Base-by-base conservation (phyloP, 2,113 vertebrate species). In the Eretmochelys imbricata region DNA sequence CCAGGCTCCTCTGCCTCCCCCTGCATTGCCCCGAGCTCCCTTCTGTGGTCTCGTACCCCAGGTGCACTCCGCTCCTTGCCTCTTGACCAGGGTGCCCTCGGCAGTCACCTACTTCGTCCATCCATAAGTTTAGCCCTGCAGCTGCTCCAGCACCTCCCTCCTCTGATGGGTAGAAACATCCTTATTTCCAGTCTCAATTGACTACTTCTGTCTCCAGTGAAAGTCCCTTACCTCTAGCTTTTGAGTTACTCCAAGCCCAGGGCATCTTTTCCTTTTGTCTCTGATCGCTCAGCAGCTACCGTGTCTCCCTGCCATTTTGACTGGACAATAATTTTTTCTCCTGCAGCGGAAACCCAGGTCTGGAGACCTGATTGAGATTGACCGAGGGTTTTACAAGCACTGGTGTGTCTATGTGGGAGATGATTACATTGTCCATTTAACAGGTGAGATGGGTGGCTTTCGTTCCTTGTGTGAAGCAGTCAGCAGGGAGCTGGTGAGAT, bases 291-390 rank as follows among this genome's bases (percentile, higher is more conserved):
- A 13, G 13, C 59, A 35, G 59, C 27, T 16, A 65, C 3, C 13
- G 27, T 13, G 31, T 65, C 31, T 65, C 16, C 14, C 62, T 65
- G 62, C 29, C 14, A 65, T 65, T 65, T 65, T 65, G 29, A 65
- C 31, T 65, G 14, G 57, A 65, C 14, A 65, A 65, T 65, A 65
- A 31, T 17, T 17, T 76, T 76, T 46, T 22, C 38, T 76, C 75
- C 24, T 11, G 22, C 75, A 76, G 38, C 6, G 2, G 75, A 88
- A 50, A 85, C 96, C 96, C 19, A 80, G 93, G 75, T 94, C 95
- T 3, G 97, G 97, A 88, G 97, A 98, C 90, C 93, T 98, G 89
- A 97, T 97, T 91, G 97, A 98, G 91, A 97, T 97, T 90, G 96
- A 96, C 38, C 94, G 97, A 19, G 69, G 93, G 31, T 90, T 95